Conservation (phyloP, 2,797 vertebrate genomes). For the Pangasius macronema region DNA sequence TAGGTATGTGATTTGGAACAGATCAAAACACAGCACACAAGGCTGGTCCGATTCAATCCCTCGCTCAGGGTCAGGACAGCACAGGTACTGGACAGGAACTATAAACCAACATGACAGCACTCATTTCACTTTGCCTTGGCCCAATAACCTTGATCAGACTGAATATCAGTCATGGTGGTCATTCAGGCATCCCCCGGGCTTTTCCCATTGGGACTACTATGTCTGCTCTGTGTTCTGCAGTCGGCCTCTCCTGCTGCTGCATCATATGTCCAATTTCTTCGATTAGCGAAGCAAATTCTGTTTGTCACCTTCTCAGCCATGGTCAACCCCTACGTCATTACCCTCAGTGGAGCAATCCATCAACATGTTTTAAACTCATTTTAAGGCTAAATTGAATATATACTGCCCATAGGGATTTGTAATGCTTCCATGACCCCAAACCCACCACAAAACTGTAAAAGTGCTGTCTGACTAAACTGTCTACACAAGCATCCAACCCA, state of each 20-base stretch:
- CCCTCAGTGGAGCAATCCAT: slow-evolving; percentile 20
- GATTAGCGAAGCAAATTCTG: slow-evolving; percentile 72
- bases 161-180: slow-evolving; percentile 73
- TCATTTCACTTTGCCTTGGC: slow-evolving; percentile 70
- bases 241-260: slow-evolving; percentile 44
- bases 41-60: slow-evolving; percentile 36
- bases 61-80: slow-evolving; percentile 45
- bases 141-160: slow-evolving; percentile 75
- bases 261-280: slow-evolving; percentile 70
- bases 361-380: slow-evolving; percentile 3
- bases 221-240: slow-evolving; percentile 31
- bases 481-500: neutral
- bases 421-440: neutral
- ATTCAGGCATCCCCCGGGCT: slow-evolving; percentile 61
- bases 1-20: slow-evolving; percentile 55
- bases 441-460: neutral
- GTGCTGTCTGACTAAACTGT: neutral
- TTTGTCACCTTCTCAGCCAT: slow-evolving; percentile 46
- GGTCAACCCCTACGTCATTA: slow-evolving; percentile 29
- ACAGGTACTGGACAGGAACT: slow-evolving; percentile 61
- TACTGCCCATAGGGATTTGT: neutral
- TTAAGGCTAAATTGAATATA: neutral
- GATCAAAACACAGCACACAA: slow-evolving; percentile 34
- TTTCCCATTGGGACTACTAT: slow-evolving; percentile 53
- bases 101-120: slow-evolving; percentile 69